These are phyloP conservation scores for Labroides dimidiatus DNA, from an alignment of 2,797 vertebrate species.

Conservation along the genomic window DNA sequence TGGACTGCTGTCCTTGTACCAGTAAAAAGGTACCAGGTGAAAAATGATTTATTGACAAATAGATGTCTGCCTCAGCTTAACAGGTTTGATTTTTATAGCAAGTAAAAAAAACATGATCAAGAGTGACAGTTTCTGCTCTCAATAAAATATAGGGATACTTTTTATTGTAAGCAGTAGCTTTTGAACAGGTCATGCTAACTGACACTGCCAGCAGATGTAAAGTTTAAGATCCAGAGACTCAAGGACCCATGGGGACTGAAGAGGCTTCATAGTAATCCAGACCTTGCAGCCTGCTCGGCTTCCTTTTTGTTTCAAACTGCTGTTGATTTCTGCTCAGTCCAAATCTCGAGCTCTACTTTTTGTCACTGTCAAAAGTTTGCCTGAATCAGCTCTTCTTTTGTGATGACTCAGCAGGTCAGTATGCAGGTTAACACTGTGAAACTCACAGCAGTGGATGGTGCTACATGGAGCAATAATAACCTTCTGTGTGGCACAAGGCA, in stretches of 20 bases:
- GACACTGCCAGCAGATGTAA: too few relatives aligned
- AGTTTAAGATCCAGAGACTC: too few relatives aligned
- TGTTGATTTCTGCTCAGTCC: too few relatives aligned
- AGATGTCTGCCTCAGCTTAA: too few relatives aligned
- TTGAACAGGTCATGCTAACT: background rate
- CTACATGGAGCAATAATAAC: slow-evolving; percentile 8
- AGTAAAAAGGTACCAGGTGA: too few relatives aligned
- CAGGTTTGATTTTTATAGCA: too few relatives aligned
- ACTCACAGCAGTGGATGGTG: slow-evolving; percentile 12
- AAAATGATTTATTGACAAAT: too few relatives aligned
- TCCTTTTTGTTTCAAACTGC: slow-evolving; percentile 17
- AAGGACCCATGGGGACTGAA: background rate
- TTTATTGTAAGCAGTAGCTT: background rate
- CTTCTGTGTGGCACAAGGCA: slow-evolving; percentile 17
- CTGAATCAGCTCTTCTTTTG: slow-evolving; percentile 56
- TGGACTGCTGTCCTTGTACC: too few relatives aligned
- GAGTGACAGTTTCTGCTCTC: too few relatives aligned
- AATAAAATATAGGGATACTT: too few relatives aligned
- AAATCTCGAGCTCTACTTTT: slow-evolving; percentile 33
- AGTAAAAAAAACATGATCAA: too few relatives aligned
- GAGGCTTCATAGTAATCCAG: background rate
- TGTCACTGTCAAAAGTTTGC: slow-evolving; percentile 58
- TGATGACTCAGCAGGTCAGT: slow-evolving; percentile 65
- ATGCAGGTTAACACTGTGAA: slow-evolving; percentile 28
- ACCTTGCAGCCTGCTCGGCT: background rate